These are phyloP conservation scores for Semicossyphus pulcher DNA, from an alignment of 2,113 vertebrate species.

Conservation along the genomic window DNA sequence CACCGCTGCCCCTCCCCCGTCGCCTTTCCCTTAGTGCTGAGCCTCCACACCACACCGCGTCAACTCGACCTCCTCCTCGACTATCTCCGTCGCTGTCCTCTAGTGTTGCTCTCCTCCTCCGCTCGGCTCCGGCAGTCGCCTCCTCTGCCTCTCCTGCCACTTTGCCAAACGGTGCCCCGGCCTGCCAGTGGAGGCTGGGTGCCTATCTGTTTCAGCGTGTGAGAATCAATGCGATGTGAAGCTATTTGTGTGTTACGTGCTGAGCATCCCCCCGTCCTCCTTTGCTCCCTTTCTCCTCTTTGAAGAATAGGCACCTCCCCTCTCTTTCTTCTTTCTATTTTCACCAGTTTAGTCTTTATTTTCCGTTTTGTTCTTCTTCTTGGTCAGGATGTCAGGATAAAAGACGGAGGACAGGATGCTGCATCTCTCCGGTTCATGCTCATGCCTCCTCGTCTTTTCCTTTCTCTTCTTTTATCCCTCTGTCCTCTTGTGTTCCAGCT, in stretches of 20 bases:
- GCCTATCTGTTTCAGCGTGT: conserved; percentile 28
- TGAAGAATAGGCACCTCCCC: conserved; percentile 39
- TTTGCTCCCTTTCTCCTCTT: conserved; percentile 40
- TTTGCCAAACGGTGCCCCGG: conserved; percentile 62
- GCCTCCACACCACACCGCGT: conserved; percentile 71
- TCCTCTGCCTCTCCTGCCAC: conserved; percentile 77
- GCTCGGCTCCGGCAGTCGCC: conserved; percentile 36
- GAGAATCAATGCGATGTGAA: conserved; percentile 10
- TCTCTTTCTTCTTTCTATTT: conserved; percentile 34
- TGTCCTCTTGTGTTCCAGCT: conserved; percentile 21
- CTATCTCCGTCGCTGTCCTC: conserved; percentile 34
- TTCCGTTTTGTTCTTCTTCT: conserved; percentile 17
- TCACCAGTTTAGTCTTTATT: background rate
- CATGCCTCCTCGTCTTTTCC: conserved; percentile 25
- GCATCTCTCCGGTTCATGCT: conserved; percentile 46
- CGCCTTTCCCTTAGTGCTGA: conserved; percentile 57
- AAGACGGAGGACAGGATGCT: conserved; percentile 34
- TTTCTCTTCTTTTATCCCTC: conserved; percentile 13
- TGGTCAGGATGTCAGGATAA: conserved; percentile 62
- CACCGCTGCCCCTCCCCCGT: conserved; percentile 44
- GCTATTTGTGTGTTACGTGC: conserved; percentile 40
- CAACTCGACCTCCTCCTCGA: conserved; percentile 30
- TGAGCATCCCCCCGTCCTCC: conserved; percentile 26
- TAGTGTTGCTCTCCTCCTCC: conserved; percentile 36
- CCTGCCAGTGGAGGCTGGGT: conserved; percentile 66